phyloP scores from a whole-genome alignment of 2,113 vertebrate species.

The Semnornis frantzii region DNA sequence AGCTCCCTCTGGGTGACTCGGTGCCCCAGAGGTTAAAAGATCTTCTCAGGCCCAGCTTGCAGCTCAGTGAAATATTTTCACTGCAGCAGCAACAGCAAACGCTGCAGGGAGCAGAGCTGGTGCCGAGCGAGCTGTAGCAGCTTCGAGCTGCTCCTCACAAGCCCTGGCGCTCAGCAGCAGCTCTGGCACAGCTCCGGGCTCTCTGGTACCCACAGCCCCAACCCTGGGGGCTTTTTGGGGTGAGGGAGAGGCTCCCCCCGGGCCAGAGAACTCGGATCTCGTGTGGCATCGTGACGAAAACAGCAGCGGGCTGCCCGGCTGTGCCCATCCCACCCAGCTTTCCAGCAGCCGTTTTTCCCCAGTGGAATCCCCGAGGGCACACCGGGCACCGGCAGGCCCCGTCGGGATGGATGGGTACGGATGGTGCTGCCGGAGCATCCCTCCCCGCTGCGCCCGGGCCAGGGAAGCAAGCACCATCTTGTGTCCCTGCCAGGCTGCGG shows the following conservation, averaged over 20 bases:
- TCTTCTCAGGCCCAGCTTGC: not conserved
- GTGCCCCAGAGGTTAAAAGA: not conserved
- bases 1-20: not conserved
- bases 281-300: fast-evolving
- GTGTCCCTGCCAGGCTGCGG: conserved; percentile 60
- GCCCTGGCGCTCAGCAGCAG: not conserved
- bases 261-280: not conserved
- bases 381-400: not conserved
- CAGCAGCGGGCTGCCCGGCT: not conserved
- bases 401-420: not conserved
- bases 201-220: not conserved
- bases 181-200: fast-evolving
- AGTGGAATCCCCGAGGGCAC: not conserved
- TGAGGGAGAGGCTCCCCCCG: fast-evolving
- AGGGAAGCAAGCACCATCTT: conserved; percentile 47
- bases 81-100: conserved; percentile 29
- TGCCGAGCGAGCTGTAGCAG: not conserved
- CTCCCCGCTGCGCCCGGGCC: not conserved
- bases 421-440: not conserved
- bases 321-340: fast-evolving
- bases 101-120: conserved; percentile 35
- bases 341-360: not conserved
- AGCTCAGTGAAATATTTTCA: conserved; percentile 4
- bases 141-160: not conserved
- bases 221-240: not conserved